Evolutionary conservation across 2,113 vertebrate genomes (phyloP).

Genomic region (Mirounga angustirostris): DNA sequence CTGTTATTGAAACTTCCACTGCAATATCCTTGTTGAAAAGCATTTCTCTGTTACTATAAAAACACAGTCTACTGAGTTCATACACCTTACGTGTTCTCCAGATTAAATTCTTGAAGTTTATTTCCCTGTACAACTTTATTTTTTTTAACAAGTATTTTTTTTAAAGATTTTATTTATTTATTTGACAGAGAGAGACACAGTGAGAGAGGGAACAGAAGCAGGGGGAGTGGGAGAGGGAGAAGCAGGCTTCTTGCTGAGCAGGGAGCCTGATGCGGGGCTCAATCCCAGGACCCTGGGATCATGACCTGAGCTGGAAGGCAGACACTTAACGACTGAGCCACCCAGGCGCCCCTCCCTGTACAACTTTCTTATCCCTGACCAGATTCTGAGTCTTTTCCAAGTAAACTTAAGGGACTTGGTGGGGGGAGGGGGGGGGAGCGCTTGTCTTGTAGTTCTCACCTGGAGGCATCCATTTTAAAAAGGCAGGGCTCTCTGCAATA

Average conservation of each 20-base stretch:
- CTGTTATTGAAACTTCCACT: not conserved
- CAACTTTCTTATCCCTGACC: not conserved
- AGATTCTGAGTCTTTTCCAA: conserved; percentile 15
- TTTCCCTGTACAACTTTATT: not conserved
- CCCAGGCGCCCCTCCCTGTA: not conserved
- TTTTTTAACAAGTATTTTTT: no score
- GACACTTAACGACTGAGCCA: no score
- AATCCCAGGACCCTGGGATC: no score
- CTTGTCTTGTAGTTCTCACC: not conserved
- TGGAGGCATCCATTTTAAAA: not conserved
- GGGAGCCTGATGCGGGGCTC: no score
- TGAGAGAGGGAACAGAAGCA: no score
- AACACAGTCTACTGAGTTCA: not conserved
- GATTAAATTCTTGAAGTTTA: conserved; percentile 12
- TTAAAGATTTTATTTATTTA: no score
- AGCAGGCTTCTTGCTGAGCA: no score
- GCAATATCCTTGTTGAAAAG: not conserved
- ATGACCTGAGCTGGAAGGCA: no score
- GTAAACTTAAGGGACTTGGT: not conserved
- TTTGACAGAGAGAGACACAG: no score
- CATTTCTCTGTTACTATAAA: not conserved
- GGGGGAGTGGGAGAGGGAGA: no score
- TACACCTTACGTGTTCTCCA: not conserved
- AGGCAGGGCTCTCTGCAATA: not conserved
- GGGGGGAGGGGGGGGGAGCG: no score